phyloP scores from a whole-genome alignment of 2,113 vertebrate genomes.

The Eleginops maclovinus region DNA sequence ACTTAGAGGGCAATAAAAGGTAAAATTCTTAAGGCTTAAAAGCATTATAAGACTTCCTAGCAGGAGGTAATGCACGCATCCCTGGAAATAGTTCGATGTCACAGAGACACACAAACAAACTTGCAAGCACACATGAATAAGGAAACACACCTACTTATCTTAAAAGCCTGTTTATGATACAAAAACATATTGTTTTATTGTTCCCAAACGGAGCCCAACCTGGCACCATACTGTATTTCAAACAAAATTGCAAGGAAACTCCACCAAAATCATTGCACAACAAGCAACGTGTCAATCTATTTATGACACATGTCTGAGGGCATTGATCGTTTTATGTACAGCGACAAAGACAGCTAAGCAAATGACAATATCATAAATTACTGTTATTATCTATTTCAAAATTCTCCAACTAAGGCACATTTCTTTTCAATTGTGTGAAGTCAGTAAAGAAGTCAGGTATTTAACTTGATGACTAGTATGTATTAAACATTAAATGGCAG shows the following conservation, averaged over 20 bases:
- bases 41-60: not conserved
- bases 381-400: too few species aligned
- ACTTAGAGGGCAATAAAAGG: not conserved
- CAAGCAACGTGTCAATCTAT: not conserved
- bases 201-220: not conserved
- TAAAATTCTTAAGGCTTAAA: not conserved
- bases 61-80: not conserved
- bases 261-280: not conserved
- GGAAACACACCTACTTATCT: slow-evolving; percentile 8
- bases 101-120: slow-evolving; percentile 10
- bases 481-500: not conserved
- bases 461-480: not conserved
- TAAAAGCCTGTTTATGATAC: slow-evolving; percentile 4
- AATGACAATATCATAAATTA: not conserved
- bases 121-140: slow-evolving; percentile 4
- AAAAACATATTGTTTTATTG: slow-evolving; percentile 6
- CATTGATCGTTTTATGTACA: not conserved
- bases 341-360: not conserved
- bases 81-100: not conserved
- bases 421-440: not conserved
- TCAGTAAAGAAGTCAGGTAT: too few species aligned
- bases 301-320: not conserved
- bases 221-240: not conserved
- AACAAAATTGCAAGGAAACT: not conserved
- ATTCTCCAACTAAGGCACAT: not conserved